phyloP scores from a whole-genome alignment of 2,888 invertebrate genomes.

The Pseudococcus longispinus region DNA sequence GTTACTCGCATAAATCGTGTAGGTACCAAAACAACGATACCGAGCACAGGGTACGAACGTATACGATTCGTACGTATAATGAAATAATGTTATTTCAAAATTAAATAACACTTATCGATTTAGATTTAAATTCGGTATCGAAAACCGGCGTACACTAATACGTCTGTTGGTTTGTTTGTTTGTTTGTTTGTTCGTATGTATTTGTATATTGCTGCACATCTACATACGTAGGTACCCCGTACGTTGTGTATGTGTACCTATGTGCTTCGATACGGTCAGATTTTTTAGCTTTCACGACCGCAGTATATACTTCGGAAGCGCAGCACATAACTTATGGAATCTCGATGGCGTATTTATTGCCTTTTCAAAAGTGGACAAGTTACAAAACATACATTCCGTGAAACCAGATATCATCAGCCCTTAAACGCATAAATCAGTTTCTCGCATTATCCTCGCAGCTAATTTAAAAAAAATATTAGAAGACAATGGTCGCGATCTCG shows the following conservation, averaged over 20 bases:
- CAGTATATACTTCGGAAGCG: constrained; percentile 51
- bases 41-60: background rate
- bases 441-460: constrained; percentile 45
- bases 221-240: background rate
- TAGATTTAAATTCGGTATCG: constrained; percentile 42
- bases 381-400: constrained; percentile 57
- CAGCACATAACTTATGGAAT: constrained; percentile 55
- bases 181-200: background rate
- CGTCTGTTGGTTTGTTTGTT: no score
- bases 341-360: constrained; percentile 56
- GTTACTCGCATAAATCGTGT: constrained; percentile 18
- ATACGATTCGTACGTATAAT: constrained; percentile 11
- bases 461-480: constrained; percentile 37
- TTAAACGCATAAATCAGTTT: constrained; percentile 56
- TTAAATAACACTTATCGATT: constrained; percentile 42
- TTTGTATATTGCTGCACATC: background rate
- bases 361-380: constrained; percentile 55
- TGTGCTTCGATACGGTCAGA: constrained; percentile 10
- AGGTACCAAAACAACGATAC: background rate
- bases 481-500: constrained; percentile 33
- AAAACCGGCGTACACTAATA: background rate
- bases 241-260: background rate
- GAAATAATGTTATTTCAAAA: constrained; percentile 27
- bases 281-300: constrained; percentile 33
- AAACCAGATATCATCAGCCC: constrained; percentile 55